Base-by-base conservation (phyloP, 2,888 invertebrate genomes). In the Hirtodrosophila cameraria region DNA sequence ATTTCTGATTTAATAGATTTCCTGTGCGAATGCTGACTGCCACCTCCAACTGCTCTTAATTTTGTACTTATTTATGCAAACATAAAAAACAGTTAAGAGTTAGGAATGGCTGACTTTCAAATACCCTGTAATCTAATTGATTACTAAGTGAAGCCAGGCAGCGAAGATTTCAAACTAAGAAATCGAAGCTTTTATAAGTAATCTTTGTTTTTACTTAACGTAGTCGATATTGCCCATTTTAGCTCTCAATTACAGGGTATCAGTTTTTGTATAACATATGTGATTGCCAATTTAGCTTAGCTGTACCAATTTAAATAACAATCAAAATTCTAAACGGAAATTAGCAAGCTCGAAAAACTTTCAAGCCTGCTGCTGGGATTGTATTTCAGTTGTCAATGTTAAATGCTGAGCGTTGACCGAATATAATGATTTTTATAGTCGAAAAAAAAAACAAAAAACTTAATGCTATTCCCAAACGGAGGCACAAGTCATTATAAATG, bases 281-380 rank as follows among this genome's bases (percentile, higher is more conserved):
- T 45, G 59, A 53, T 50, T 64, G 64, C 36, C 48, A 65, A 57
- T 60, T 65, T 57, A 35, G 53, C 9, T 38, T 45, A n/a, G 66
- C 55, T 59, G 42, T 53, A 54, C 54, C 43, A 73, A 75, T 75
- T 75, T 81, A 79, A 85, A 82, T 77, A 63, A 58, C 68, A 85
- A 86, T 80, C 77, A 65, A 70, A 71, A 76, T 83, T 83, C 70
- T 79, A 63, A 83, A 69, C 83, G 83, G 86, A 84, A 84, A 86
- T 72, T 86, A 75, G 39, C 60, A 50, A 75, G 50, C 43, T 52
- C 35, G 49, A 48, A 46, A 43, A 59, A 33, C 30, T 49, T 39
- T 64, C 31, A 39, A n/a, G 59, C 42, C 25, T 46, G n/a, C 57
- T 46, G 53, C 30, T 28, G 28, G 48, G 71, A 65, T 70, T 70